Evolutionary conservation across 1,140 invertebrate species (phyloP), one percentile per base, ranked within the genome.

Genomic region (Drosophila asahinai): DNA sequence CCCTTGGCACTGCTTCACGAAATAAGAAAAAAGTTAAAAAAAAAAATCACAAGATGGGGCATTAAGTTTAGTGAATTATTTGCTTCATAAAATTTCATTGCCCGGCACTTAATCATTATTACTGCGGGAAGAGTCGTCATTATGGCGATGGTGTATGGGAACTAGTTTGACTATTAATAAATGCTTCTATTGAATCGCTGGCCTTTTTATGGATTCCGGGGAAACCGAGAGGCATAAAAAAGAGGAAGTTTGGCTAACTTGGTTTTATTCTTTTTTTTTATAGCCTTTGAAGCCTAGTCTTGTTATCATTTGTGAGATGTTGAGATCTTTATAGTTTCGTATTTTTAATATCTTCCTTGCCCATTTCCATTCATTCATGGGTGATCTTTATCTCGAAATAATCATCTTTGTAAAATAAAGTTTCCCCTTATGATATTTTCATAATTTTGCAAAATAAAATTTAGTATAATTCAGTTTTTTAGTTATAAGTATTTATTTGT

Each of bases 11-110:
- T 49, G 49, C 43, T 51, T 47, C n/a, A 49, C 62, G 48, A 15
- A 63, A 51, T 17, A 12, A 17, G 14, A 52, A 48, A 33, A 22
- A 22, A 22, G 19, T 22, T 9, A 42, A 49, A 51, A 70, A 52
- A 66, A 45, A 52, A 66, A 45, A 43, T 40, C 49, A 30, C 49
- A 48, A 68, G 67, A 71, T 17, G 40, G n/a, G 6, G 72, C 72
- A 75, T 75, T 75, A 75, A 36, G 49, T 57, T 75, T 54, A 75
- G 49, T 78, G 75, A 78, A 78, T 78, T 77, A 78, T 78, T 77
- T 55, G 75, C 57, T 61, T 78, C 75, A 78, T 78, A 78, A 78
- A 70, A 70, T 62, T 78, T 78, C 75, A 78, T 78, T 78, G 75
- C 75, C 63, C 27, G 51, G 45, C 76, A 78, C 75, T 78, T 78